Evolutionary conservation across 2,888 invertebrate species (phyloP), one percentile per base, ranked within the genome.

Genomic region (Rambutsinella grinnellia): DNA sequence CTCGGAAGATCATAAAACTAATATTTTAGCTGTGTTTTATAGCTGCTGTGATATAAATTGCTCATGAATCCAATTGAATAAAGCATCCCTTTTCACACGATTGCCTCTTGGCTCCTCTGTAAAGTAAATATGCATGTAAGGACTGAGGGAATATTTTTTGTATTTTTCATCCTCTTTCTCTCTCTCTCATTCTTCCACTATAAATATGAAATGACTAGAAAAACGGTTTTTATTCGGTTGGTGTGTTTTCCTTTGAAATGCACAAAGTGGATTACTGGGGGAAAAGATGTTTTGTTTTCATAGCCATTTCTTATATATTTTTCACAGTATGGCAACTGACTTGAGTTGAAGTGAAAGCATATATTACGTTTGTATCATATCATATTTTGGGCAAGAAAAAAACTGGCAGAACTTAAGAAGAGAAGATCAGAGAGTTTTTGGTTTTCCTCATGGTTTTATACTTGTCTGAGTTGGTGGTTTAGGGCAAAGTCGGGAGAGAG

Each of bases 31-130:
- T 66, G 74, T 74, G 53, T 74, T 74, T 74, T 74, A 74, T 74
- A 66, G 66, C 66, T 66, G 61, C 66, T 74, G 57, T 67, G 74
- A 67, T 74, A 74, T 74, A 74, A 74, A 74, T 74, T 74, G 74
- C 66, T 74, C 61, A 74, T 74, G 74, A 74, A 74, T 74, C 66
- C 74, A 74, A 74, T 74, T 74, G 74, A 74, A 74, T 74, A 74
- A 74, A 74, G 74, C 66, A 66, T 74, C 74, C 54, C 66, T 74
- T 74, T 74, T 74, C 74, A 74, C 74, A 74, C 65, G 74, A 74
- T 74, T 74, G 74, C 74, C 74, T 74, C 66, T 74, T 74, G 74
- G 74, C 74, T 74, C 66, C 61, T n/a, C n/a, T n/a, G 60, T 74
- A 54, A 54, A 74, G 74, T 74, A 74, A 74, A 74, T 74, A 74